Percentiles rank a stretch among this genome's conserved stretches.
Conservation (phyloP, 2,888 invertebrate genomes). For the Aleiodes leptofemur region DNA sequence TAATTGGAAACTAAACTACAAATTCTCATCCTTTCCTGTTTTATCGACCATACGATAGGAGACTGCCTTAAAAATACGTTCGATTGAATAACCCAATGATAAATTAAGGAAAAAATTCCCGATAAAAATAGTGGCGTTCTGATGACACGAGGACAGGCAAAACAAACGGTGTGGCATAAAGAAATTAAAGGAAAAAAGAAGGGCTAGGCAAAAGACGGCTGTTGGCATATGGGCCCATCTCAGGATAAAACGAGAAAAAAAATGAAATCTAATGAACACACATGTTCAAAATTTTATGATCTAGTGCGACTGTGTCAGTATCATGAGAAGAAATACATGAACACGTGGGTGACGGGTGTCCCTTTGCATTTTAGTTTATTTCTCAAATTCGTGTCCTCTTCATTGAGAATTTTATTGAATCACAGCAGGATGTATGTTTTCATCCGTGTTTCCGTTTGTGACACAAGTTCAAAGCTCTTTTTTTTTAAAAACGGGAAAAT, state of each 20-base stretch:
- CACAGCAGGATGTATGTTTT: constrained; percentile 18
- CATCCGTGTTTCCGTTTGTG: constrained; percentile 9
- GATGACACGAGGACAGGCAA: not conserved
- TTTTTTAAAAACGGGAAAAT: not conserved
- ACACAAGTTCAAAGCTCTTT: constrained; percentile 5
- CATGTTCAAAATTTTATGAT: constrained; percentile 56
- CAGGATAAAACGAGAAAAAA: not conserved
- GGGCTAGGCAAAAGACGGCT: no score
- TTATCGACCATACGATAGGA: no score
- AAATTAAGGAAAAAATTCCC: not conserved
- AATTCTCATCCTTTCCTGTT: no score
- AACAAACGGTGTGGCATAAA: constrained; percentile 16
- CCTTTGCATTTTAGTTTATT: constrained; percentile 21
- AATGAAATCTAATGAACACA: constrained; percentile 42
- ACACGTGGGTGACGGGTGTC: constrained; percentile 43
- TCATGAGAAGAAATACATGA: constrained; percentile 42
- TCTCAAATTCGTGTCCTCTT: constrained; percentile 10
- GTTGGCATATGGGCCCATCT: constrained; percentile 44
- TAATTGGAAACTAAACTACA: no score
- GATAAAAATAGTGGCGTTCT: no score
- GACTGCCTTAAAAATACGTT: no score
- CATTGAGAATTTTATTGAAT: constrained; percentile 8
- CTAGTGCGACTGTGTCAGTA: constrained; percentile 29
- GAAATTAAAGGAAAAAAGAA: no score
- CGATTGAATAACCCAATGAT: no score